These are phyloP conservation scores for Minunthozetes semirufus DNA, from an alignment of 2,888 invertebrate species.

Conservation along the genomic window DNA sequence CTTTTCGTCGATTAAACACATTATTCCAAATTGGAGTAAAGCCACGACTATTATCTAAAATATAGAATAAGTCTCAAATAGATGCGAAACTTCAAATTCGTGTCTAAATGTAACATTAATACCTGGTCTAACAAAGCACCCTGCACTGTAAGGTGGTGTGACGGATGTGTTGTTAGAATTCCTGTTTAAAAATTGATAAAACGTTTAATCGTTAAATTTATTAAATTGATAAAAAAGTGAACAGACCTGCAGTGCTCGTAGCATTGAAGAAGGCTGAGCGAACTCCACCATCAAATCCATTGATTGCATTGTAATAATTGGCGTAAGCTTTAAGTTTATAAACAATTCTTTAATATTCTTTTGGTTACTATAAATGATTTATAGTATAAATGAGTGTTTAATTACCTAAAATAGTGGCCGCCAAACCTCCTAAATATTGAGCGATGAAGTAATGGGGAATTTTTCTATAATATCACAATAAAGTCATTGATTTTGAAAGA, in stretches of 20 bases:
- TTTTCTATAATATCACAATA: slow-evolving; percentile 9
- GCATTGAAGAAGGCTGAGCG: slow-evolving; percentile 30
- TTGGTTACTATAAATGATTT: neutral
- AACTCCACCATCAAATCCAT: slow-evolving; percentile 29
- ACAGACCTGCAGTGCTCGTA: slow-evolving; percentile 30
- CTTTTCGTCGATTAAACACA: slow-evolving; percentile 27
- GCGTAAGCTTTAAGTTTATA: slow-evolving; percentile 6
- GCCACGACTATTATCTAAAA: slow-evolving; percentile 19
- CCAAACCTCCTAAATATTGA: slow-evolving; percentile 34
- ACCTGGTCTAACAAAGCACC: slow-evolving; percentile 9
- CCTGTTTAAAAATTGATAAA: neutral
- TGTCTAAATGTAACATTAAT: no score
- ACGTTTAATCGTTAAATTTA: neutral
- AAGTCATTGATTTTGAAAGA: neutral
- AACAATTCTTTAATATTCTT: neutral
- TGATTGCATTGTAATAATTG: slow-evolving; percentile 28
- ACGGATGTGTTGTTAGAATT: neutral
- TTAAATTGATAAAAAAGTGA: neutral
- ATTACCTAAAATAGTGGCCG: slow-evolving; percentile 30
- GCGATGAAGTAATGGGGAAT: slow-evolving; percentile 26
- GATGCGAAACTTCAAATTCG: no score
- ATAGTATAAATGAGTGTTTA: no score
- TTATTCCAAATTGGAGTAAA: slow-evolving; percentile 24
- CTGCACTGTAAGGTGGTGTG: neutral
- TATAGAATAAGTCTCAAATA: no score